These are phyloP conservation scores for Carcina quercana DNA, from an alignment of 2,888 invertebrate species.

Conservation along the genomic window DNA sequence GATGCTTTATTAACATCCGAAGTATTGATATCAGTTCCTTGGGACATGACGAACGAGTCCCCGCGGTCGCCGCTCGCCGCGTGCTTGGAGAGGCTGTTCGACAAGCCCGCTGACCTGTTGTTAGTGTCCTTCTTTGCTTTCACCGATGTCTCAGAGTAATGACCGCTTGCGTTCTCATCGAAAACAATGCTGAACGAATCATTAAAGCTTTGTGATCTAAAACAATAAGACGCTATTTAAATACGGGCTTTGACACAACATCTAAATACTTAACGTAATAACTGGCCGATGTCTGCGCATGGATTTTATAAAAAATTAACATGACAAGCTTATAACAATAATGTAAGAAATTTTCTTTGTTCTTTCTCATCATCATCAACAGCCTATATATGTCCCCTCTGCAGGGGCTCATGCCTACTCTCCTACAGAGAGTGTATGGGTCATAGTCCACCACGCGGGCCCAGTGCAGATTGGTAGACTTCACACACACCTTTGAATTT, in stretches of 20 bases:
- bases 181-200: slow-evolving; percentile 64
- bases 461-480: too few relatives aligned
- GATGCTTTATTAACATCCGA: slow-evolving; percentile 32
- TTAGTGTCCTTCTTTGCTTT: slow-evolving; percentile 5
- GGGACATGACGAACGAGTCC: slow-evolving; percentile 57
- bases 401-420: too few relatives aligned
- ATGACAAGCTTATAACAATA: too few relatives aligned
- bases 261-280: neutral
- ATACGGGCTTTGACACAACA: neutral
- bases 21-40: too few relatives aligned
- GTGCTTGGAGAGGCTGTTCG: slow-evolving; percentile 26
- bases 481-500: too few relatives aligned
- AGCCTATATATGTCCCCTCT: too few relatives aligned
- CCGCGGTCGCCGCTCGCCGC: slow-evolving; percentile 30
- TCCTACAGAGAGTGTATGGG: too few relatives aligned
- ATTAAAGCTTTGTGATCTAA: slow-evolving; percentile 60
- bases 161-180: slow-evolving; percentile 44
- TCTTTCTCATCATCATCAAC: too few relatives aligned
- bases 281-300: too few relatives aligned
- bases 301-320: too few relatives aligned
- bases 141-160: slow-evolving; percentile 13
- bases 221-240: slow-evolving; percentile 5
- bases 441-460: too few relatives aligned
- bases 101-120: slow-evolving; percentile 10
- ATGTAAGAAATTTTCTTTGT: too few relatives aligned